Percentiles rank a stretch among this genome's conserved stretches.
These are phyloP conservation scores for Sicus ferrugineus DNA, from an alignment of 2,888 invertebrate genomes.

Conservation along the genomic window DNA sequence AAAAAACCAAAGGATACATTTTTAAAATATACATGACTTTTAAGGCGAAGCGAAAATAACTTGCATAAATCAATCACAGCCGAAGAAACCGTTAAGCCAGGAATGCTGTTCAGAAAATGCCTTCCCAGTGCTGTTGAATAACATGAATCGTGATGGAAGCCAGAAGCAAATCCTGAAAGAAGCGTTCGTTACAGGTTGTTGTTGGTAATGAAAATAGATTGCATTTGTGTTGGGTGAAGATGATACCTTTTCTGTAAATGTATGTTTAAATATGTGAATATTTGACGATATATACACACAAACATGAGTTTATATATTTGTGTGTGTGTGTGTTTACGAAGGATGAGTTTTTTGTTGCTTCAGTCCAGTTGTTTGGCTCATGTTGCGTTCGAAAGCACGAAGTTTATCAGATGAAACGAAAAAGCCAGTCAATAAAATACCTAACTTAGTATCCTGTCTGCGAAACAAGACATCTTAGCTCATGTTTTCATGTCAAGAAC, in stretches of 20 bases:
- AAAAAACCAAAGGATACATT: neutral
- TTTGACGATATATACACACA: neutral
- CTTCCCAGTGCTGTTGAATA: conserved; percentile 1
- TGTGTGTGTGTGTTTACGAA: neutral
- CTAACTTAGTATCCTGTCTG: too few relatives aligned
- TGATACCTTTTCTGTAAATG: neutral
- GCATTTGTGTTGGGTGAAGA: conserved; percentile 8
- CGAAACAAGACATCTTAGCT: too few relatives aligned
- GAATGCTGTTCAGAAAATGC: conserved; percentile 5
- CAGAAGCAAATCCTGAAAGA: neutral
- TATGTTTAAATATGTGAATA: neutral
- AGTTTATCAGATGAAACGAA: too few relatives aligned
- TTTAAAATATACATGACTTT: neutral
- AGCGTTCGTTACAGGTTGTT: conserved; percentile 29
- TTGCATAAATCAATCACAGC: neutral
- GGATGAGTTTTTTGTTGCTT: neutral
- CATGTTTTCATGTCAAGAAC: neutral
- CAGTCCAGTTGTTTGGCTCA: conserved; percentile 1
- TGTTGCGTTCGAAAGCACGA: neutral
- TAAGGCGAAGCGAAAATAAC: neutral
- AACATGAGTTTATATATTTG: neutral
- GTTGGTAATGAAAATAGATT: conserved; percentile 26
- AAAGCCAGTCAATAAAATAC: too few relatives aligned
- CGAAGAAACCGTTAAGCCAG: neutral
- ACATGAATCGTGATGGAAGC: conserved; percentile 6